A percentile compares a stretch with the other conserved stretches of the same genome.
These are phyloP conservation scores for Exaiptasia diaphana DNA, from an alignment of 64 coral and sea anemone species.

Conservation along the genomic window DNA sequence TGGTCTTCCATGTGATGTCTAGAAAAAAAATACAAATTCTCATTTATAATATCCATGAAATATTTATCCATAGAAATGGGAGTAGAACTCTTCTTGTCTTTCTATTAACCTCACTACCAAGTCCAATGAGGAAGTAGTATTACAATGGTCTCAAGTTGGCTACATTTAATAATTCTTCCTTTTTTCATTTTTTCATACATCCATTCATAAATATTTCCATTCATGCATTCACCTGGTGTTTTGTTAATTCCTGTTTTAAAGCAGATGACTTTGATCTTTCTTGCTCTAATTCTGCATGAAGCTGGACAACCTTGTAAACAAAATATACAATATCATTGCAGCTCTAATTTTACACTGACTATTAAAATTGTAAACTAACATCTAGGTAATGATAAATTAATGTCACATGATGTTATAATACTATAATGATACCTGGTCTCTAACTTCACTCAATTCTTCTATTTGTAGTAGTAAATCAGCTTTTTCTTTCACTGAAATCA, in stretches of 20 bases:
- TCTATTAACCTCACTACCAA: background rate
- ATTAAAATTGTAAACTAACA: background rate
- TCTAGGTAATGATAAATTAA: background rate
- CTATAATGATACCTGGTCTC: constrained; percentile 50
- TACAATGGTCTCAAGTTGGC: background rate
- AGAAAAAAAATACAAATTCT: background rate
- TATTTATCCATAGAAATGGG: background rate
- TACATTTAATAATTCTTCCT: background rate
- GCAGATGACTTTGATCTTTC: constrained; percentile 82
- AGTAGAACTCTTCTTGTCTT: background rate
- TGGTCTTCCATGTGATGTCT: background rate
- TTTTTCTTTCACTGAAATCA: constrained; percentile 78
- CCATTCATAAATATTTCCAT: background rate
- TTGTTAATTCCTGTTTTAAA: constrained; percentile 54
- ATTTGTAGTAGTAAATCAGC: constrained; percentile 80
- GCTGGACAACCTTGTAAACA: constrained; percentile 59
- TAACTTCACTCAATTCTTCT: constrained; percentile 81
- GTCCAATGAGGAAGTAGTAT: background rate
- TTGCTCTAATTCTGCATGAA: constrained; percentile 78
- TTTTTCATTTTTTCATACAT: background rate
- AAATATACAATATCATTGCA: background rate
- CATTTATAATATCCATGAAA: background rate
- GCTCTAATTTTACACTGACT: background rate
- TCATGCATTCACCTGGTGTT: constrained; percentile 72
- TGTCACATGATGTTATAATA: background rate